Evolutionary conservation across 2,797 vertebrate species (phyloP).

Genomic region (Spinibarbus caldwelli): DNA sequence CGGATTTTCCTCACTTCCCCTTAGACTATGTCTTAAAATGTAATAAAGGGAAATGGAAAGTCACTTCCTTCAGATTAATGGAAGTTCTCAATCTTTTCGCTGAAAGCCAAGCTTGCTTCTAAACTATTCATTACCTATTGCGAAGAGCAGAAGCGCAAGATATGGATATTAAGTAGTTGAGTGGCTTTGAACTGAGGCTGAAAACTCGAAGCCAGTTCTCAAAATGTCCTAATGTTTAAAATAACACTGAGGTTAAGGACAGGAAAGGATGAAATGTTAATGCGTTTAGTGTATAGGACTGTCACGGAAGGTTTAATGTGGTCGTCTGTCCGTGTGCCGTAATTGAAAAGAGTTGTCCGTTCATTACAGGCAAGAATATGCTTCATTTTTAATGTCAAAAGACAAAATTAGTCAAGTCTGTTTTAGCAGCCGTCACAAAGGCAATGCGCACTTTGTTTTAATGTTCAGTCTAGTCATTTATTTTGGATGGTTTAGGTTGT

Average conservation of each 20-base stretch:
- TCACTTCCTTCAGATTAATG: conserved; percentile 10
- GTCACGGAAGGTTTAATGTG: background rate
- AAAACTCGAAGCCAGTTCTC: background rate
- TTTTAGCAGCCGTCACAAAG: background rate
- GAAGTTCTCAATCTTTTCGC: conserved; percentile 22
- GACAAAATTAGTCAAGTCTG: background rate
- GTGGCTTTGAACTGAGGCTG: conserved; percentile 1
- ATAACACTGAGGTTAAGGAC: background rate
- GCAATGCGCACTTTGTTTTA: background rate
- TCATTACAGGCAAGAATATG: background rate
- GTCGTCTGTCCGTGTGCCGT: background rate
- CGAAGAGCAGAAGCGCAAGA: background rate
- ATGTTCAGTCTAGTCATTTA: background rate
- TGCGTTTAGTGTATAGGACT: background rate
- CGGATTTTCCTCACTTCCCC: conserved; percentile 31
- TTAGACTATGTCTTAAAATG: conserved; percentile 1
- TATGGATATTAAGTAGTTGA: conserved; percentile 5
- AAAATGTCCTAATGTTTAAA: conserved; percentile 15
- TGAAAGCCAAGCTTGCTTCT: conserved; percentile 27
- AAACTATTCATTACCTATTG: conserved; percentile 18
- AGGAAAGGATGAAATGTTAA: conserved; percentile 16
- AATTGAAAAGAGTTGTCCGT: conserved; percentile 11
- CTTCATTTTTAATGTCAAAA: background rate
- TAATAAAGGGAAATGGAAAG: conserved; percentile 30
- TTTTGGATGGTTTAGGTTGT: background rate